Evolutionary conservation across 2,797 vertebrate species (phyloP).

Genomic region (Gymnoscopelus braueri): DNA sequence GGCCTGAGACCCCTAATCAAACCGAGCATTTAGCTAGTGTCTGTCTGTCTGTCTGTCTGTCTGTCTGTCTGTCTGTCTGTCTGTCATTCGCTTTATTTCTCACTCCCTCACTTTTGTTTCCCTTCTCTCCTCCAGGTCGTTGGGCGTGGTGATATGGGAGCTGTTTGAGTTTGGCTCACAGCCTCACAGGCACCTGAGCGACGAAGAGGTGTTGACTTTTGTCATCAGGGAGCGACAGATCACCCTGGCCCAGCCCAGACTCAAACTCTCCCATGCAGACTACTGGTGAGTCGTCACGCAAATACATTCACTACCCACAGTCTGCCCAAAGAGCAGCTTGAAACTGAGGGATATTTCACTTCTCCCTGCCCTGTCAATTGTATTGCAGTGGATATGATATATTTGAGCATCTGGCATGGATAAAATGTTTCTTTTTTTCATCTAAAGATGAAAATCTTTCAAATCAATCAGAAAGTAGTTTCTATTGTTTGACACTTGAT

Average conservation of each 20-base stretch:
- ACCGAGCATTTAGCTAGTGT: too few species aligned
- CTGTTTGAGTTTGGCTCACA: slow-evolving; percentile 94
- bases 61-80: neutral
- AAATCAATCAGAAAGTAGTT: too few species aligned
- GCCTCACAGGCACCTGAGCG: slow-evolving; percentile 92
- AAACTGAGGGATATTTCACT: too few species aligned
- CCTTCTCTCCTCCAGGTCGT: slow-evolving; percentile 80
- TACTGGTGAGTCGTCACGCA: slow-evolving; percentile 85
- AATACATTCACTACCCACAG: neutral
- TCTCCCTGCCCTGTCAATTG: too few species aligned
- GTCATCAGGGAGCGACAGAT: slow-evolving; percentile 94
- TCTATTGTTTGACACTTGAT: too few species aligned
- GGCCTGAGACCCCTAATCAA: too few species aligned
- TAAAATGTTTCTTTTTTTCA: too few species aligned
- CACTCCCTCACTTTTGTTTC: slow-evolving; percentile 20
- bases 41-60: neutral
- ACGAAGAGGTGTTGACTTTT: slow-evolving; percentile 92
- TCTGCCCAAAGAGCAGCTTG: too few species aligned
- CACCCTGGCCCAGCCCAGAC: slow-evolving; percentile 90
- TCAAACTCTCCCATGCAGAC: slow-evolving; percentile 91
- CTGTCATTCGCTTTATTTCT: slow-evolving; percentile 13
- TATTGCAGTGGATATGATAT: too few species aligned
- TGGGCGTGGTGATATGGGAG: slow-evolving; percentile 95
- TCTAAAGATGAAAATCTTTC: too few species aligned
- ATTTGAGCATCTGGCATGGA: too few species aligned